Conservation (phyloP, 2,888 invertebrate genomes). For the Hoplodrina ambigua region DNA sequence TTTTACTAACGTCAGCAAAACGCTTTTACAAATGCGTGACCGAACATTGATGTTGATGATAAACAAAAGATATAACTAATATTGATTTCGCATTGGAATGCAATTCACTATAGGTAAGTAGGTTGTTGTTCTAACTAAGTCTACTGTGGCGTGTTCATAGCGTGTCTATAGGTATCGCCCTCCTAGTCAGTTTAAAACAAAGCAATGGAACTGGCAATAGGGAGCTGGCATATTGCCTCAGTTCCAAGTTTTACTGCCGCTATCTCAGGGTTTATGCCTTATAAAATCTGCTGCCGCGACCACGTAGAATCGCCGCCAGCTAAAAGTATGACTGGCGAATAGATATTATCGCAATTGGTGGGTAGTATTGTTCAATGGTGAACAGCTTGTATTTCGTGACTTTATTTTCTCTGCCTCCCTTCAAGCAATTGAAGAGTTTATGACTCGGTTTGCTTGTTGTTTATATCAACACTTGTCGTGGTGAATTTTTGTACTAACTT, state of each 20-base stretch:
- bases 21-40: slow-evolving; percentile 42
- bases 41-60: slow-evolving; percentile 35
- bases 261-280: slow-evolving; percentile 86
- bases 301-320: slow-evolving; percentile 75
- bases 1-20: slow-evolving; percentile 40
- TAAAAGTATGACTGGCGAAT: slow-evolving; percentile 78
- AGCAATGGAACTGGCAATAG: slow-evolving; percentile 80
- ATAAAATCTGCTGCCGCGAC: slow-evolving; percentile 83
- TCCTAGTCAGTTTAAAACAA: slow-evolving; percentile 83
- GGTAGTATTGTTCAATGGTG: slow-evolving; percentile 73
- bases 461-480: slow-evolving; percentile 58
- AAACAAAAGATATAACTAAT: slow-evolving; percentile 32
- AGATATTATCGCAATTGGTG: slow-evolving; percentile 80
- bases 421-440: slow-evolving; percentile 68
- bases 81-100: slow-evolving; percentile 41
- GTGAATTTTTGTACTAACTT: slow-evolving; percentile 55
- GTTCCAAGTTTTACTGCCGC: slow-evolving; percentile 85
- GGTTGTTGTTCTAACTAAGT: slow-evolving; percentile 33
- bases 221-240: slow-evolving; percentile 86
- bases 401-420: slow-evolving; percentile 66
- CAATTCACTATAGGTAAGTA: slow-evolving; percentile 3
- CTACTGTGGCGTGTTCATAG: slow-evolving; percentile 39
- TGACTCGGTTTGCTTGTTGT: slow-evolving; percentile 63
- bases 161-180: slow-evolving; percentile 70
- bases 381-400: slow-evolving; percentile 64